Conservation (phyloP, 2,797 vertebrate genomes). For the Lepilemur septentrionalis region DNA sequence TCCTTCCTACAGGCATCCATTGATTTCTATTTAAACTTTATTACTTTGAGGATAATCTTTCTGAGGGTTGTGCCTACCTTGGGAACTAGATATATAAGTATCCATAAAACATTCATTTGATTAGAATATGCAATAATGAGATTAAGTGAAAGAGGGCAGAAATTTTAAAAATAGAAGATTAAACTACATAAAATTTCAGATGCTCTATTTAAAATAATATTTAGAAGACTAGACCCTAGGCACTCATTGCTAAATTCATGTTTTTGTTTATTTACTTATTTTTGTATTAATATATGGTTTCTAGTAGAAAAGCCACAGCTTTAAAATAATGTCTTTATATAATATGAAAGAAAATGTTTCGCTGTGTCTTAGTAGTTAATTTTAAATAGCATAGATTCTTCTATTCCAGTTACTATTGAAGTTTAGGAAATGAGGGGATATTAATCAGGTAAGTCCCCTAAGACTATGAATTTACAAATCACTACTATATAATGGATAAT, state of each 20-base stretch:
- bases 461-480: constrained; percentile 27
- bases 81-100: not conserved
- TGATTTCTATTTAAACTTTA: constrained; percentile 15
- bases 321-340: constrained; percentile 13
- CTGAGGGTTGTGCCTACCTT: not conserved
- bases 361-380: not conserved
- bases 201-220: not conserved
- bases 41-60: not conserved
- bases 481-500: not conserved
- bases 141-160: not conserved
- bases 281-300: not conserved
- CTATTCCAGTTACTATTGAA: not conserved
- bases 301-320: not conserved
- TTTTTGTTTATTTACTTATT: not conserved
- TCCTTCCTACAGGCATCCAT: not conserved
- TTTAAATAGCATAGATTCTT: constrained; percentile 8
- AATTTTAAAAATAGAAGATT: not conserved
- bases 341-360: not conserved
- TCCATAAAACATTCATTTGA: not conserved
- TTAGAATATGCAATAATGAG: not conserved
- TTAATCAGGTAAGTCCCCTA: not conserved
- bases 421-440: not conserved
- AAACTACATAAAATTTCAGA: not conserved
- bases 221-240: not conserved
- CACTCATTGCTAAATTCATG: not conserved